These are phyloP conservation scores for Pleuronectes platessa DNA, from an alignment of 2,113 vertebrate species.

Conservation along the genomic window DNA sequence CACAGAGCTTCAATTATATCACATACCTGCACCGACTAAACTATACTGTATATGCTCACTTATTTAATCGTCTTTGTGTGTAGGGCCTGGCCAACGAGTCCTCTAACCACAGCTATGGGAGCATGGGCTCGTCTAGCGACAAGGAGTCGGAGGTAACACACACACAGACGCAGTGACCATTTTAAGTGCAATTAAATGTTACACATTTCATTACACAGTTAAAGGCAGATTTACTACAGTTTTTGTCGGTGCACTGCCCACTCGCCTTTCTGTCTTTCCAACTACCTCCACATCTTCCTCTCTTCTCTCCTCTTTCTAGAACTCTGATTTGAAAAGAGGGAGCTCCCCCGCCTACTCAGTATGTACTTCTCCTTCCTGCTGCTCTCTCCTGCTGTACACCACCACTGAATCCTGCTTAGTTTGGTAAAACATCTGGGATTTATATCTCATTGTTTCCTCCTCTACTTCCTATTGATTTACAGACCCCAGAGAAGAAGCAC, in stretches of 20 bases:
- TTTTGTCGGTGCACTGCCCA: constrained; percentile 27
- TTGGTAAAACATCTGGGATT: constrained; percentile 54
- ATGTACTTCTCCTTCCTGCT: constrained; percentile 69
- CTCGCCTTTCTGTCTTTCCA: constrained; percentile 54
- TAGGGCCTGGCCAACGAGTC: constrained; percentile 98
- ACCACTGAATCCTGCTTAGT: constrained; percentile 37
- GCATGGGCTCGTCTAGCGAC: constrained; percentile 97
- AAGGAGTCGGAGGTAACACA: constrained; percentile 96
- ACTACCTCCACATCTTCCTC: constrained; percentile 52
- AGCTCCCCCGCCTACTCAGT: constrained; percentile 85
- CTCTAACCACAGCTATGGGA: constrained; percentile 99
- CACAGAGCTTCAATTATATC: neutral
- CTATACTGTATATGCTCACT: constrained; percentile 5
- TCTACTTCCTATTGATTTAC: constrained; percentile 59
- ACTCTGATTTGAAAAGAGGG: constrained; percentile 84
- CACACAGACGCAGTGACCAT: neutral
- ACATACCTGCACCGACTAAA: constrained; percentile 12
- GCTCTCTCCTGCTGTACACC: constrained; percentile 49
- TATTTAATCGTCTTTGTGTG: constrained; percentile 52
- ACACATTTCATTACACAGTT: neutral
- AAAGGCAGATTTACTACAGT: neutral
- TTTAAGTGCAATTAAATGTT: neutral
- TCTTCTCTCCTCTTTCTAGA: constrained; percentile 66
- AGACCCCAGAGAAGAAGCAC: constrained; percentile 99
- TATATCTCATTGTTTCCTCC: constrained; percentile 4